A percentile compares a stretch with the other conserved stretches of the same genome.
Evolutionary conservation across 2,888 invertebrate genomes (phyloP).

Genomic region (Parelbella ahira): DNA sequence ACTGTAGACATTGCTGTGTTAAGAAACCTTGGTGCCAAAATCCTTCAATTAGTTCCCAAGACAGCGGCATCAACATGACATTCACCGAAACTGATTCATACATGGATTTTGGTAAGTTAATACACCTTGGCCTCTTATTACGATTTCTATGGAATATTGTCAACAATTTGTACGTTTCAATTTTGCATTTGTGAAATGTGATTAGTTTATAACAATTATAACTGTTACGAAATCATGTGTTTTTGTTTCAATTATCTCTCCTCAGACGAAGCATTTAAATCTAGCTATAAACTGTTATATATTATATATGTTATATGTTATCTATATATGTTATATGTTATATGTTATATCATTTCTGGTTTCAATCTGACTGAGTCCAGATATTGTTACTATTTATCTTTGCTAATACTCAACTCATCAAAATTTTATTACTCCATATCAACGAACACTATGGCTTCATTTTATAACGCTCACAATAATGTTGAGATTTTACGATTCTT

Average conservation of each 20-base stretch:
- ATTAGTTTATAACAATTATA: too few species aligned
- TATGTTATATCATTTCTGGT: slow-evolving; percentile 25
- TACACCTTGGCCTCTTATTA: too few species aligned
- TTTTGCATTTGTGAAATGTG: too few species aligned
- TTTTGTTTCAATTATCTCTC: too few species aligned
- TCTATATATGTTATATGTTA: too few species aligned
- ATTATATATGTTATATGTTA: too few species aligned
- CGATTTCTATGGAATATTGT: too few species aligned
- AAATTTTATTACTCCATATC: slow-evolving; percentile 3
- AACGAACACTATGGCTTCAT: slow-evolving; percentile 2
- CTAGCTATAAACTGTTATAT: too few species aligned
- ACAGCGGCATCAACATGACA: slow-evolving; percentile 88
- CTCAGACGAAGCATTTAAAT: too few species aligned
- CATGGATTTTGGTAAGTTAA: slow-evolving; percentile 68
- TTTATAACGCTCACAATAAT: not conserved
- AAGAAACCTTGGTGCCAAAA: slow-evolving; percentile 84
- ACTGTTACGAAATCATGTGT: too few species aligned
- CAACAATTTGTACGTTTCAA: too few species aligned
- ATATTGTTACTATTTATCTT: slow-evolving; percentile 18
- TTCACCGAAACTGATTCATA: slow-evolving; percentile 85
- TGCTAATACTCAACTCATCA: not conserved
- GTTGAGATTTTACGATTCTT: slow-evolving; percentile 3
- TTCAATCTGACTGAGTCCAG: slow-evolving; percentile 25
- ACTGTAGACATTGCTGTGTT: slow-evolving; percentile 69
- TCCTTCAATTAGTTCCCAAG: slow-evolving; percentile 87